Evolutionary conservation across 2,888 invertebrate species (phyloP).

Genomic region (Stratiomys singularior): DNA sequence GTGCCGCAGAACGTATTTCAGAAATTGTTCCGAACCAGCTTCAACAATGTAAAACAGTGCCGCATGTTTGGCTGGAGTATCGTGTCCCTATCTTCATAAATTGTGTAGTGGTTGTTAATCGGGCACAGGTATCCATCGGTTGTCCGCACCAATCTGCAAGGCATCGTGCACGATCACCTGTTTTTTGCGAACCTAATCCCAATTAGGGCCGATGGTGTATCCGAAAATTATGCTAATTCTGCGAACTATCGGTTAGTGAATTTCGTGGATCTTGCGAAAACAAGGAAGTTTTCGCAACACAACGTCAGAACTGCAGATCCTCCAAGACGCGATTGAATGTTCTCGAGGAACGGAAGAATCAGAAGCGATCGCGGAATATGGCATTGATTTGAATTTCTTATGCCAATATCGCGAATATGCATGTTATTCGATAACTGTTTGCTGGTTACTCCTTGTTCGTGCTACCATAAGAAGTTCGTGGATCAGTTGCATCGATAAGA

Average conservation of each 20-base stretch:
- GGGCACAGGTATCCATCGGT: conserved; percentile 23
- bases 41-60: not conserved
- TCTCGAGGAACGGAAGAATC: not conserved
- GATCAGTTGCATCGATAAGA: conserved; percentile 43
- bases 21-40: not conserved
- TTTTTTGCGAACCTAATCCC: conserved; percentile 35
- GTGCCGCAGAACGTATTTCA: conserved; percentile 3
- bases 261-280: conserved; percentile 27
- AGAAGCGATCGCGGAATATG: not conserved
- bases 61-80: conserved; percentile 10
- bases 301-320: not conserved
- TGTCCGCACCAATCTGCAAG: conserved; percentile 12
- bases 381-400: conserved; percentile 25
- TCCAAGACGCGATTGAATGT: not conserved
- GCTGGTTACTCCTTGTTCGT: not conserved
- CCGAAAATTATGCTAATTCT: conserved; percentile 46
- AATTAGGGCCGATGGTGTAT: conserved; percentile 33
- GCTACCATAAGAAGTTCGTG: conserved; percentile 25
- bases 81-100: conserved; percentile 35
- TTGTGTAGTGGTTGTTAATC: conserved; percentile 11
- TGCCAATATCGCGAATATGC: conserved; percentile 36
- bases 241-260: conserved; percentile 5
- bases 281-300: not conserved
- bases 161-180: conserved; percentile 39
- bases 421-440: conserved; percentile 34